Evolutionary conservation across 2,797 vertebrate genomes (phyloP), one percentile per base, ranked within the genome.

Genomic region (Schizopygopsis pylzovi): DNA sequence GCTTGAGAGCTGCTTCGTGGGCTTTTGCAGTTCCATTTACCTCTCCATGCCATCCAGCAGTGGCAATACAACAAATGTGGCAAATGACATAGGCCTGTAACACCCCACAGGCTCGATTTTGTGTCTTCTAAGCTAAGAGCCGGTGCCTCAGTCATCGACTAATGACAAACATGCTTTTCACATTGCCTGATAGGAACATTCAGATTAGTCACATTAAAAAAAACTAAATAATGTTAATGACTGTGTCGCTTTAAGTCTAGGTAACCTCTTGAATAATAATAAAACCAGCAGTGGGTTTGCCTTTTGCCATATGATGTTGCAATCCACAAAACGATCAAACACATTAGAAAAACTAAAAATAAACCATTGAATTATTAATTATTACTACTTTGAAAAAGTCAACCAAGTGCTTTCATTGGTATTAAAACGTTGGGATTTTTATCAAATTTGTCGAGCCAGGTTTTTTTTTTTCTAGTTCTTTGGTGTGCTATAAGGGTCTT

Each of bases 61-160:
- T 0, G 25, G 28, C 28, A 54, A 77, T 67, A 25, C 20, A 56
- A 25, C 13, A 39, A 68, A 43, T 43, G 81, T 16, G 39, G 0
- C 25, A 22, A 61, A 81, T 72, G 61, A 45, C 47, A 9, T 61
- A 11, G 82, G 47, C 65, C 84, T 63, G 76, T 78, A 90, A 89
- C 89, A 90, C 90, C 85, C 70, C 85, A 82, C 84, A 86, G 86
- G 84, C 82, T 88, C 87, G 73, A 78, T 82, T 87, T 78, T 65
- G 63, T 87, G 88, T 83, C 71, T 37, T 59, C 65, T 73, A 81
- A 89, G 83, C 86, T 87, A 82, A 77, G 83, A 79, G 85, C 67
- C 78, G 78, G 76, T 85, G 72, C 82, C 45, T 71, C 45, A 28
- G 39, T 16, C 52, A 52, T 4, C 7, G 4, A 25, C 49, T 71